Base-by-base conservation (phyloP, 1,140 invertebrate genomes). In the Pissodes strobi region DNA sequence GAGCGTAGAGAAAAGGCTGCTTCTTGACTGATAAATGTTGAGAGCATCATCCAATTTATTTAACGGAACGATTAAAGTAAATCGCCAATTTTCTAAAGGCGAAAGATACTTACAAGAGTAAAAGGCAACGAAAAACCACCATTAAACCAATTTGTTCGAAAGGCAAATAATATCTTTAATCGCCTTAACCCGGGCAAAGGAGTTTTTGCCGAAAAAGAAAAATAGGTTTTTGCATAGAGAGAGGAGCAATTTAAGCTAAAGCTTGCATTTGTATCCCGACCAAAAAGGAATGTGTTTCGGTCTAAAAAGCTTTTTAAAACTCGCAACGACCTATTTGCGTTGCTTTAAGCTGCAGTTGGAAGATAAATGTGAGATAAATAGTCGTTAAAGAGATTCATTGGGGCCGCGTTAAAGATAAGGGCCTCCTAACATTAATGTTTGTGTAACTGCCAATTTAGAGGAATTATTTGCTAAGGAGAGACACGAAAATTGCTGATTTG, bases 161-260 rank as follows among this genome's bases (percentile, higher is more conserved):
- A 56, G 52, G 52, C 52, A 56, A 56, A 34, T n/a, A n/a, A 56
- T 41, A 56, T 34, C 52, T 56, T 56, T 56, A 56, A 56, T 56
- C 52, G 52, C 52, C 52, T 56, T 56, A 56, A 39, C 37, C 52
- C 19, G 49, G 10, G n/a, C n/a, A n/a, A 52, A 56, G 25, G 52
- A 56, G 52, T 56, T 56, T 56, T 41, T 6, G n/a, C 6, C 6
- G 30, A 34, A n/a, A 56, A 41, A 56, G 37, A 56, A 56, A 56
- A 56, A 56, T 56, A 56, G 52, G 34, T 38, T 37, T 56, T 56
- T 56, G 18, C 52, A 56, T 41, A 56, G 37, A 56, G 37, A n/a
- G n/a, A n/a, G n/a, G n/a, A n/a, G n/a, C 52, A 41, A 56, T 39
- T 56, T 41, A 41, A 56, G 52, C 37, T 56, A 56, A 56, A 56